phyloP scores from a whole-genome alignment of 1,140 invertebrate genomes.

The Philopotamus ludificatus region DNA sequence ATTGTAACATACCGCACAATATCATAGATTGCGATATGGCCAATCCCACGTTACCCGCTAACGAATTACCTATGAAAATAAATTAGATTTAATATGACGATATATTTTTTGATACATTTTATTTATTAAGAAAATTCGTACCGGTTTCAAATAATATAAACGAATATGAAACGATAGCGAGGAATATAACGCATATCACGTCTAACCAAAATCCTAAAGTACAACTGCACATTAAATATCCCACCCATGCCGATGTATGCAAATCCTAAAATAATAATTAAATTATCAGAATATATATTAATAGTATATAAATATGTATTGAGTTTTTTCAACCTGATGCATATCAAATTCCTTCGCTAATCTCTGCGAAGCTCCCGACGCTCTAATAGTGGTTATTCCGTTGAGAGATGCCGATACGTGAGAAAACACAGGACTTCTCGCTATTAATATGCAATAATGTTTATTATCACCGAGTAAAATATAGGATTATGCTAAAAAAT shows the following conservation, averaged over 20 bases:
- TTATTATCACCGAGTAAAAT: not conserved
- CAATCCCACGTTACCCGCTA: slow-evolving; percentile 62
- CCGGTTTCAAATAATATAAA: slow-evolving; percentile 29
- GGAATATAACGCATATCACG: slow-evolving; percentile 67
- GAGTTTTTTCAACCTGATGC: slow-evolving; percentile 44
- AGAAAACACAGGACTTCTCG: slow-evolving; percentile 73
- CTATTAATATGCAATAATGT: slow-evolving; percentile 10
- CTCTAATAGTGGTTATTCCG: slow-evolving; percentile 74
- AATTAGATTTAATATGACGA: not conserved
- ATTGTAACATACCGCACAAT: slow-evolving; percentile 75
- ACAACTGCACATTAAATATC: slow-evolving; percentile 75
- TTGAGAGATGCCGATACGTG: slow-evolving; percentile 71
- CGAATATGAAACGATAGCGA: slow-evolving; percentile 66
- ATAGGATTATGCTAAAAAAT: not conserved
- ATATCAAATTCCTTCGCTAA: slow-evolving; percentile 64
- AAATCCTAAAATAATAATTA: slow-evolving; percentile 57
- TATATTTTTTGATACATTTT: slow-evolving; percentile 1
- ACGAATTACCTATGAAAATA: slow-evolving; percentile 32
- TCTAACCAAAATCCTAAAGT: slow-evolving; percentile 81
- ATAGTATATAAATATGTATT: not conserved
- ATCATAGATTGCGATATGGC: slow-evolving; percentile 70
- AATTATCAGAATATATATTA: slow-evolving; percentile 2
- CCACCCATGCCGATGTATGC: slow-evolving; percentile 73
- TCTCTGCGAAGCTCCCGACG: slow-evolving; percentile 61
- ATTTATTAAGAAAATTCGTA: slow-evolving; percentile 10